Evolutionary conservation across 2,888 invertebrate species (phyloP), one percentile per base, ranked within the genome.

Genomic region (Drosophila anceps): DNA sequence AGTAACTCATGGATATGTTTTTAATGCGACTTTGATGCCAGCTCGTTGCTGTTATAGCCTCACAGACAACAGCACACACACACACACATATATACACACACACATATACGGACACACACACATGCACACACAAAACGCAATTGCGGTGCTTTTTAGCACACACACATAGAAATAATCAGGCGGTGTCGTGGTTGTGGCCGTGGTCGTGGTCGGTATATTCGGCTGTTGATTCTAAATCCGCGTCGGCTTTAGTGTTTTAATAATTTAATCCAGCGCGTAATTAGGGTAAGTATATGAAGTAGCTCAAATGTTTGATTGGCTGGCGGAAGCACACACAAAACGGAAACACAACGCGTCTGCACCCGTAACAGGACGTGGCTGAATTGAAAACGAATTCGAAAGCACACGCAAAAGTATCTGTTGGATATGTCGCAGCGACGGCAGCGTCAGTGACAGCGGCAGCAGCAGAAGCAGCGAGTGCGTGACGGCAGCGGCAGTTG

Each of bases 221-320:
- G 81, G 73, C 82, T 80, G 82, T 82, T 82, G 82, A 82, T 79
- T 84, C 74, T 71, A 88, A 90, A 88, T 90, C 85, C 87, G 80
- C 90, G 85, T 75, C 88, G 90, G 91, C 91, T 91, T 90, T 82
- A 88, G 76, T 86, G 86, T 86, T 87, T 90, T 91, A 91, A 91
- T 91, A 91, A 85, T 91, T 91, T 91, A 91, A 91, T 91, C 92
- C 91, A 87, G 82, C 81, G 83, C 88, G 91, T 91, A 91, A 91
- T 92, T 92, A 91, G 91, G 88, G 81, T 91, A 90, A 90, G 87
- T 87, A 87, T 82, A 75, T 70, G 62, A 60, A 76, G 71, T 66
- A 75, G 66, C 72, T 73, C 65, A 72, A 79, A 68, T 71, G 68
- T 69, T 67, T 72, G 71, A 69, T 67, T 74, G 76, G 68, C 71